Evolutionary conservation across 92 coral and sea anemone genomes (phyloP).

Genomic region (Porites evermanni): DNA sequence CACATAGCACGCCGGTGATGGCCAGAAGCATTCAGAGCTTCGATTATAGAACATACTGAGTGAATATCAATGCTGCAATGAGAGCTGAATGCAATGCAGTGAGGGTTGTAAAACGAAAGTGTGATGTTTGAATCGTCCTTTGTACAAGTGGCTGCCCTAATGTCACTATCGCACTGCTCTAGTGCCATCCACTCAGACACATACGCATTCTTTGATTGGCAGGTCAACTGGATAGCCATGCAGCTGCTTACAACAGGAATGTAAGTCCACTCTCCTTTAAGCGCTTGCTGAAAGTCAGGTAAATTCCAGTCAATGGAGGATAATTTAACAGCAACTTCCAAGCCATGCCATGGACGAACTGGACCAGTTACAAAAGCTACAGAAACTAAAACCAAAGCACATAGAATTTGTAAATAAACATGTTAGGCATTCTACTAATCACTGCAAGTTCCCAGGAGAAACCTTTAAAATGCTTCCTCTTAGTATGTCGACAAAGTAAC

Average conservation of each 20-base stretch:
- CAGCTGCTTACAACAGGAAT: conserved; percentile 39
- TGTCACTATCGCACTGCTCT: neutral
- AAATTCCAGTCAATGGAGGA: conserved; percentile 17
- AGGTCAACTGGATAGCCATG: conserved; percentile 33
- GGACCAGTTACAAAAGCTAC: conserved; percentile 30
- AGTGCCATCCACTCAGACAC: conserved; percentile 8
- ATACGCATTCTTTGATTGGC: conserved; percentile 12
- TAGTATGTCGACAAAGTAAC: too few relatives aligned
- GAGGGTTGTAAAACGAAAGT: conserved; percentile 29
- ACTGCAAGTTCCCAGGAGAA: too few relatives aligned
- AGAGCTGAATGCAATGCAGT: conserved; percentile 60
- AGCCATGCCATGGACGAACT: conserved; percentile 45
- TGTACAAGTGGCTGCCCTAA: neutral
- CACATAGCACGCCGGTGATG: conserved; percentile 58
- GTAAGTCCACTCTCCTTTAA: conserved; percentile 30
- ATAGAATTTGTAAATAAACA: too few relatives aligned
- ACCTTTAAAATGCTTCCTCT: too few relatives aligned
- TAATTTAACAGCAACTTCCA: conserved; percentile 36
- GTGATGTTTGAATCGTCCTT: neutral
- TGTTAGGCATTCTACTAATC: too few relatives aligned
- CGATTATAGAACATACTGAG: conserved; percentile 72
- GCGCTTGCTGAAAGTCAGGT: conserved; percentile 21
- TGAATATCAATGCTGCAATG: conserved; percentile 55
- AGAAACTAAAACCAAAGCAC: neutral
- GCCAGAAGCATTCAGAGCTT: conserved; percentile 65